These are phyloP conservation scores for Dolichallabes microphthalmus DNA, from an alignment of 2,113 vertebrate genomes.

Conservation along the genomic window DNA sequence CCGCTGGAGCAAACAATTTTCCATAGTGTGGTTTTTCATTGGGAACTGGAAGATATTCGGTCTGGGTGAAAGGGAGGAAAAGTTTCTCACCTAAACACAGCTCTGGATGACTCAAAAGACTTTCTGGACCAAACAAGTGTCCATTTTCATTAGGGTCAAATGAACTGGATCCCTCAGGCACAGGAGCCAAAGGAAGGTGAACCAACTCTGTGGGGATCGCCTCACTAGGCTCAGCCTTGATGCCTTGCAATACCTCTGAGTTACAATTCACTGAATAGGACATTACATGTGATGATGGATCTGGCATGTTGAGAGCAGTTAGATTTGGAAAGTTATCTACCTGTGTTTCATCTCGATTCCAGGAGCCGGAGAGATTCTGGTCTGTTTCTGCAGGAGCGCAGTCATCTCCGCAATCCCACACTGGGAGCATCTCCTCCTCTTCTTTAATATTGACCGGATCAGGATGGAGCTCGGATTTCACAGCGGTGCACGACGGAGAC, in stretches of 20 bases:
- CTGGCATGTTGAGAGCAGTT: constrained; percentile 53
- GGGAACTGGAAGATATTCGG: constrained; percentile 19
- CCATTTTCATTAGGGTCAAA: constrained; percentile 43
- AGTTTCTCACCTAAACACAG: constrained; percentile 47
- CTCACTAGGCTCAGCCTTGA: constrained; percentile 46
- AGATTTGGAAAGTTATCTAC: constrained; percentile 57
- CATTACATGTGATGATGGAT: constrained; percentile 51
- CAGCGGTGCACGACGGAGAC: constrained; percentile 19
- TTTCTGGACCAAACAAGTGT: constrained; percentile 38
- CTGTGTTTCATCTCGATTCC: constrained; percentile 55
- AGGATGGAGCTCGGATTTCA: constrained; percentile 40
- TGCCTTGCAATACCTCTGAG: constrained; percentile 45
- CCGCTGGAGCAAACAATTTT: constrained; percentile 42
- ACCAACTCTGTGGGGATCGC: constrained; percentile 35
- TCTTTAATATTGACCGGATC: constrained; percentile 51
- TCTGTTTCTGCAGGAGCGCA: constrained; percentile 44
- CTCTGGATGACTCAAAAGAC: constrained; percentile 37
- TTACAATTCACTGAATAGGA: constrained; percentile 51
- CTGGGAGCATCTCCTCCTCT: constrained; percentile 54
- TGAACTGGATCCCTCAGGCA: constrained; percentile 43
- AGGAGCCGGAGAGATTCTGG: constrained; percentile 44
- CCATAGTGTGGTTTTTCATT: constrained; percentile 41
- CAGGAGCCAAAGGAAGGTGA: constrained; percentile 40
- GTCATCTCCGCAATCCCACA: constrained; percentile 49
- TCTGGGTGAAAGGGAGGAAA: constrained; percentile 36